Percentiles rank a stretch among this genome's conserved stretches.
These are phyloP conservation scores for Amphipoea oculea DNA, from an alignment of 2,888 invertebrate species.

Conservation along the genomic window DNA sequence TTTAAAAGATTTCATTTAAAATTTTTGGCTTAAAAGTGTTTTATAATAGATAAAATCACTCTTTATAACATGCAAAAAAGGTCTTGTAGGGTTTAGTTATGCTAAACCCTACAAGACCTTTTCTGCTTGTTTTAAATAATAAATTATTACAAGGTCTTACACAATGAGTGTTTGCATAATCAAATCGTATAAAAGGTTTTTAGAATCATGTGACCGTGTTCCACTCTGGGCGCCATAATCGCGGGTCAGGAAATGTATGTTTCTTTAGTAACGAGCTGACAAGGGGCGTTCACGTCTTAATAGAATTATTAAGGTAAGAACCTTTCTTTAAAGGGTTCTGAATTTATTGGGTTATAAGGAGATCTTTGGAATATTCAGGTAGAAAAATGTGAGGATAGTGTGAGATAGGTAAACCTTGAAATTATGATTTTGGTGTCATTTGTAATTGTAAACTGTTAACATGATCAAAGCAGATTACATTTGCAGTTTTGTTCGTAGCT, in stretches of 20 bases:
- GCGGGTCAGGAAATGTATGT: constrained; percentile 34
- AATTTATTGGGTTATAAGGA: constrained; percentile 32
- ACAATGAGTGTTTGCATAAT: constrained; percentile 23
- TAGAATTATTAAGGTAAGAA: constrained; percentile 53
- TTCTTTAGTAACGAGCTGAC: constrained; percentile 35
- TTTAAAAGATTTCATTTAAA: not conserved
- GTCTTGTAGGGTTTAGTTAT: no score
- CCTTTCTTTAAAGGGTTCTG: constrained; percentile 28
- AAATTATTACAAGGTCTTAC: not conserved
- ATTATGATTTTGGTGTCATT: not conserved
- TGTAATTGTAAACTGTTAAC: not conserved
- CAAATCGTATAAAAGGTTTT: constrained; percentile 31
- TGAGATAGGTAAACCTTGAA: no score
- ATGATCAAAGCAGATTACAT: not conserved
- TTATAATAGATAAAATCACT: no score
- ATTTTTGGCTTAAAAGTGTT: no score
- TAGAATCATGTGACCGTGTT: constrained; percentile 27
- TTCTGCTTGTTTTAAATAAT: constrained; percentile 1
- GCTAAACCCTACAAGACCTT: not conserved
- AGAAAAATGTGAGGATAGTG: not conserved
- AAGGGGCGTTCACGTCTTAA: constrained; percentile 26
- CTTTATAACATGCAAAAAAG: no score
- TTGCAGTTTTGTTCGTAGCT: not conserved
- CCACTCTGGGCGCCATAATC: constrained; percentile 60
- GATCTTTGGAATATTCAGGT: not conserved